Percentiles rank a stretch among this genome's conserved stretches.
Conservation (phyloP, 2,888 invertebrate genomes). For the Drosophila ezoana region DNA sequence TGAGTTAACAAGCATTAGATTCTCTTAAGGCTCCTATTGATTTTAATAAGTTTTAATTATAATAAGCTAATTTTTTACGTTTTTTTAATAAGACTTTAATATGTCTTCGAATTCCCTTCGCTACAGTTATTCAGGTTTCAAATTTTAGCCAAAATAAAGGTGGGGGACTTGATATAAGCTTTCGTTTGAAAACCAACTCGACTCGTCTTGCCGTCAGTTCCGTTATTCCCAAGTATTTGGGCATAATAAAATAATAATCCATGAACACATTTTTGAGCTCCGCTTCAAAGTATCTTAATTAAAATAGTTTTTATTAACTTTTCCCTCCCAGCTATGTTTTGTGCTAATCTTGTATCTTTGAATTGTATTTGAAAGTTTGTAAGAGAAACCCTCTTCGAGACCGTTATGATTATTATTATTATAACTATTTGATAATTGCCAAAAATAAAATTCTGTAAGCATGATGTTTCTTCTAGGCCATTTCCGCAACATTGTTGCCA, state of each 20-base stretch:
- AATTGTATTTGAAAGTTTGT: slow-evolving; percentile 22
- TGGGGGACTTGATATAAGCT: too few species aligned
- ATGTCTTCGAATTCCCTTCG: too few species aligned
- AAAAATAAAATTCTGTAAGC: slow-evolving; percentile 25
- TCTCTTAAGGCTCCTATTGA: too few species aligned
- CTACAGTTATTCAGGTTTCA: not conserved
- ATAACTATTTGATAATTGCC: not conserved
- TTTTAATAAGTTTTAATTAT: too few species aligned
- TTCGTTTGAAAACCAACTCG: not conserved
- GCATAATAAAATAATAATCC: not conserved
- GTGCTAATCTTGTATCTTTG: slow-evolving; percentile 10
- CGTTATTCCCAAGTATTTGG: not conserved
- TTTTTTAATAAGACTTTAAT: too few species aligned
- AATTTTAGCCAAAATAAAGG: not conserved
- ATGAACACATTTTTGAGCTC: slow-evolving; percentile 9
- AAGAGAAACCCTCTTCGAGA: slow-evolving; percentile 12
- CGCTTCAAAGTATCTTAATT: slow-evolving; percentile 21
- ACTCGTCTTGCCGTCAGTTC: not conserved
- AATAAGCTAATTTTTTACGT: too few species aligned
- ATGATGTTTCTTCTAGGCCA: slow-evolving; percentile 22
- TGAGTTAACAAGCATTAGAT: too few species aligned
- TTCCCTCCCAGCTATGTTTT: slow-evolving; percentile 11
- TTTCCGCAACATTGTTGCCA: slow-evolving; percentile 12
- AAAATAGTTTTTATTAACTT: slow-evolving; percentile 17
- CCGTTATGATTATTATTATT: slow-evolving; percentile 14